Base-by-base conservation (phyloP, 64 coral and sea anemone genomes). In the Anthopleura sola region DNA sequence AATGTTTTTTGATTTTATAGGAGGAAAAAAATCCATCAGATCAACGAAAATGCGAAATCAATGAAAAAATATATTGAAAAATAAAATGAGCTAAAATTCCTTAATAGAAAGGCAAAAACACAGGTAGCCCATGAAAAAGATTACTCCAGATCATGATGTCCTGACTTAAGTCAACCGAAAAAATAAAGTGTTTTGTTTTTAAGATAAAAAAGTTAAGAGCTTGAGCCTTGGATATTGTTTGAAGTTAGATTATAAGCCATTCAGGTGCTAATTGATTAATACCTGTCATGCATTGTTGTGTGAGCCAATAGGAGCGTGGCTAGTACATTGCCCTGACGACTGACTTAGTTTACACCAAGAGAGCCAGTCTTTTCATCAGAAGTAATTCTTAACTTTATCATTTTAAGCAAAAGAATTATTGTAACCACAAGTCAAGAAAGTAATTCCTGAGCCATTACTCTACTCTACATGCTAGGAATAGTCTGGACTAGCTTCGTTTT, bases 291-390 rank as follows among this genome's bases (percentile, higher is more conserved):
- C 28, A 91, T 91, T 86, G 36, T 86, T 78, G 11, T 1, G 36
- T 78, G 37, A 86, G 84, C 89, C 89, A 91, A 91, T 91, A 66
- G 48, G 29, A 69, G 71, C 28, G 15, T 51, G 20, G n/a, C n/a
- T 81, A 13, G 18, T 75, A 80, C 55, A 51, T 86, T 91, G 28
- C 75, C 89, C 89, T 91, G 84, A 75, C 55, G 89, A 91, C 89
- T 80, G 29, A 71, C 60, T 91, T 91, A 48, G 89, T 91, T 91
- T 91, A 91, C 89, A 48, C 28, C 84, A 74, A 29, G 38, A 48
- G 51, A 19, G 17, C 62, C 66, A 71, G 12, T 16, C 66, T 71
- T 48, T 47, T 48, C 17, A 17, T 44, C 29, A 83, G n/a, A n/a
- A n/a, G 62, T 56, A 15, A 83, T 40, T 19, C 44, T 37, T 32